Percentiles rank a stretch among this genome's conserved stretches.
These are phyloP conservation scores for Watsonalla cultraria DNA, from an alignment of 2,888 invertebrate species.

Conservation along the genomic window DNA sequence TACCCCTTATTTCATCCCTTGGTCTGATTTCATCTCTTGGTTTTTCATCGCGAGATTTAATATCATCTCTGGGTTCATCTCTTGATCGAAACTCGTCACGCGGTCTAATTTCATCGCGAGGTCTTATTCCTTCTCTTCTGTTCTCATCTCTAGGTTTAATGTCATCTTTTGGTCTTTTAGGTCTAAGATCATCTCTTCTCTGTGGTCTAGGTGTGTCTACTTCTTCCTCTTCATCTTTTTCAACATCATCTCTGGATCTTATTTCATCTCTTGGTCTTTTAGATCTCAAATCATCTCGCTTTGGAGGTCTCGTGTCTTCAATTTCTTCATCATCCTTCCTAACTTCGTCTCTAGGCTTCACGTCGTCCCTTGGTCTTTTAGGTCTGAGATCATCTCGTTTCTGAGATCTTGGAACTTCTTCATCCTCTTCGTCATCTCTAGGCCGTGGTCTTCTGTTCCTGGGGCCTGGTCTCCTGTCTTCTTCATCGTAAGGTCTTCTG, in stretches of 20 bases:
- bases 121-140: constrained; percentile 18
- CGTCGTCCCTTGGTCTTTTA: constrained; percentile 32
- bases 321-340: constrained; percentile 23
- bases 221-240: constrained; percentile 28
- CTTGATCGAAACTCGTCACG: constrained; percentile 24
- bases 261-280: constrained; percentile 31
- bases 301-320: constrained; percentile 23
- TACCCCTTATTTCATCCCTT: constrained; percentile 31
- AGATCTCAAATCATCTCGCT: constrained; percentile 20
- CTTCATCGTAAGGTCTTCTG: constrained; percentile 56
- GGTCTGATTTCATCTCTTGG: constrained; percentile 28
- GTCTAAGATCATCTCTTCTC: constrained; percentile 19
- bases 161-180: constrained; percentile 29
- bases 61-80: constrained; percentile 27
- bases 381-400: constrained; percentile 29
- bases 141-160: constrained; percentile 23
- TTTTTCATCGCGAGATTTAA: constrained; percentile 32
- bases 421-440: constrained; percentile 52
- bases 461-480: constrained; percentile 44
- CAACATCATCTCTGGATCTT: constrained; percentile 20
- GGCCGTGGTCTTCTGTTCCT: constrained; percentile 47
- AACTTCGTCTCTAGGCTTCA: constrained; percentile 20
- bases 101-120: constrained; percentile 28
- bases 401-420: constrained; percentile 29
- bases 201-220: constrained; percentile 24